These are phyloP conservation scores for Scomber japonicus DNA, from an alignment of 2,113 vertebrate genomes.

Conservation along the genomic window DNA sequence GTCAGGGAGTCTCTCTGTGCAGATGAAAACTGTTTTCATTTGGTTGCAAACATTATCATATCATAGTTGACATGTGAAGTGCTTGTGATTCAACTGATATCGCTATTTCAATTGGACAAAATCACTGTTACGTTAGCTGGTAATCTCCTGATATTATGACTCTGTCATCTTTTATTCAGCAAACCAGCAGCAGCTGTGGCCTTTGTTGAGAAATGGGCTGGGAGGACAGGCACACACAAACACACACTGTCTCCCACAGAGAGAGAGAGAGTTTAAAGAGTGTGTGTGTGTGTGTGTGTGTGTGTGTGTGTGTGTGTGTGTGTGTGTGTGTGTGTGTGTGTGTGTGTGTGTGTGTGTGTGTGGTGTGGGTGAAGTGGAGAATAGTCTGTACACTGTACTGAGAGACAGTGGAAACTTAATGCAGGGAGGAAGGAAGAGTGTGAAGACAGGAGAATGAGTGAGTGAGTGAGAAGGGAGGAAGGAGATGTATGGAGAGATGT, in stretches of 20 bases:
- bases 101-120: slow-evolving; percentile 71
- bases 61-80: slow-evolving; percentile 61
- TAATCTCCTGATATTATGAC: slow-evolving; percentile 73
- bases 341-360: neutral
- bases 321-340: neutral
- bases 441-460: slow-evolving; percentile 42
- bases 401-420: slow-evolving; percentile 26
- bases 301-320: neutral
- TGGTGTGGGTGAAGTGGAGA: slow-evolving; percentile 10
- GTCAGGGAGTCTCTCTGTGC: slow-evolving; percentile 53
- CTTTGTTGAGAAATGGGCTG: slow-evolving; percentile 72
- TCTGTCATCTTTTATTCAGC: slow-evolving; percentile 81
- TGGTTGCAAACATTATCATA: slow-evolving; percentile 58
- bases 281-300: neutral
- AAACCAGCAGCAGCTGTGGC: slow-evolving; percentile 74
- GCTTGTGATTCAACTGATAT: slow-evolving; percentile 65
- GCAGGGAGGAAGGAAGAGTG: slow-evolving; percentile 16
- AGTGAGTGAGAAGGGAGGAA: slow-evolving; percentile 47
- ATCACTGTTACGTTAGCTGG: slow-evolving; percentile 70
- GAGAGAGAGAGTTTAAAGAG: slow-evolving; percentile 46
- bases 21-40: slow-evolving; percentile 67
- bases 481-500: slow-evolving; percentile 45
- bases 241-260: slow-evolving; percentile 21
- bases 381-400: slow-evolving; percentile 9
- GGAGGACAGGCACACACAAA: slow-evolving; percentile 31